Evolutionary conservation across 2,797 vertebrate species (phyloP), one percentile per base, ranked within the genome.

Genomic region (Melanotaenia boesemani): DNA sequence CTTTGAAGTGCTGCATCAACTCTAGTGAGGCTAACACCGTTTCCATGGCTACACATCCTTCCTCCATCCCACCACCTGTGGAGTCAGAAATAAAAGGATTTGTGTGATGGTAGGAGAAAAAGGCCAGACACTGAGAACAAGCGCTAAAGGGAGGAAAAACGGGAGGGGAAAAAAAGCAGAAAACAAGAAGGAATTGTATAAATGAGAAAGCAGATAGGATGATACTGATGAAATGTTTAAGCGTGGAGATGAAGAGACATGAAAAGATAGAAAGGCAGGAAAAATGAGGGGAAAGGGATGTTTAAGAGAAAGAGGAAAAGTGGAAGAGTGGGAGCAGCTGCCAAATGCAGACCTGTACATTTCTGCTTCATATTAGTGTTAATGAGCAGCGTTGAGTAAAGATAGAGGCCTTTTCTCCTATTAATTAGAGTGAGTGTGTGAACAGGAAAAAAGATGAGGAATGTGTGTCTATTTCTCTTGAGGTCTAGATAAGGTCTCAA

Each of bases 1-100:
- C 39, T 81, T 76, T 60, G 37, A 75, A 57, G 63, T 30, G 28
- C 74, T 16, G 64, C 85, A 80, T 84, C 76, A 36, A 48, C 37
- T 57, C 69, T 46, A 75, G 84, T 50, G 22, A 88, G 88, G 84
- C 82, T 28, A 48, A 83, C 74, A 61, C n/a, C 28, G 90, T 95
- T 91, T 81, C 94, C 89, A 92, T 92, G 82, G 92, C 89, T 92
- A 95, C 93, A 87, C 90, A 85, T 91, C 90, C 88, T 80, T 83
- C 83, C 86, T 79, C 86, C 85, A 90, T 92, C 82, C 82, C 82
- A 83, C 89, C 95, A 95, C 95, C 93, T 95, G 95, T 95, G 91
- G 93, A 92, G 90, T 80, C 79, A 84, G 80, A 90, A 85, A 88
- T 89, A 80, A 91, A 86, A 83, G 89, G 77, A 82, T 91, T 90